Percentiles rank a stretch among this genome's conserved stretches.
Conservation (phyloP, 2,888 invertebrate species). For the Chouioia cunea region DNA sequence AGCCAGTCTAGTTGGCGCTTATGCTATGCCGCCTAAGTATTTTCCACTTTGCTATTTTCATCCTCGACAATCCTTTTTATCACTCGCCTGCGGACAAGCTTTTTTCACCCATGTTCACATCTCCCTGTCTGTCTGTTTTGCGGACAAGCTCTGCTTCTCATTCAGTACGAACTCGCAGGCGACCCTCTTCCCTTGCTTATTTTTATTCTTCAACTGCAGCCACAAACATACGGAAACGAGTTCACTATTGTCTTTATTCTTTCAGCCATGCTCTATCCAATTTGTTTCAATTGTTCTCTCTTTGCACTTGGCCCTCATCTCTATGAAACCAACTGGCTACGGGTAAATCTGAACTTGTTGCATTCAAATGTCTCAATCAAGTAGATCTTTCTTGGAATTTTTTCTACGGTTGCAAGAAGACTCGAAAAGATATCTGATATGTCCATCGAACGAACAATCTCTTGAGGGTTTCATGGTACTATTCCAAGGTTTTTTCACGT, state of each 20-base stretch:
- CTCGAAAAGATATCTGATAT: too few species aligned
- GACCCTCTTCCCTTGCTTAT: background rate
- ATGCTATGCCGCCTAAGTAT: background rate
- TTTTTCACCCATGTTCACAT: background rate
- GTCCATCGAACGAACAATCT: too few species aligned
- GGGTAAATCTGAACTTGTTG: background rate
- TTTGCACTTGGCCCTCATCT: slow-evolving; percentile 15
- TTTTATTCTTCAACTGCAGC: background rate
- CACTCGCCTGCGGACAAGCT: slow-evolving; percentile 14
- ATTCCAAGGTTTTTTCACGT: too few species aligned
- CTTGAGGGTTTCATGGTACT: too few species aligned
- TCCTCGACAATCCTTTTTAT: slow-evolving; percentile 33
- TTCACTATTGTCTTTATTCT: too few species aligned
- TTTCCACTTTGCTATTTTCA: slow-evolving; percentile 19
- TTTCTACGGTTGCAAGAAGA: too few species aligned
- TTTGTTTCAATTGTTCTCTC: background rate
- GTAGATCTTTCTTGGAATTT: slow-evolving; percentile 1
- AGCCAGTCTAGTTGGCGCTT: too few species aligned
- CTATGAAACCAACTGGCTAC: slow-evolving; percentile 1
- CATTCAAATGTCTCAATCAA: background rate
- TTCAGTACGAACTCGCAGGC: slow-evolving; percentile 9
- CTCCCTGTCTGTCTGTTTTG: background rate
- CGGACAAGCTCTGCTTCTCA: slow-evolving; percentile 6
- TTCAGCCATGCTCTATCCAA: background rate
- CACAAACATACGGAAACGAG: slow-evolving; percentile 6